A percentile compares a stretch with the other conserved stretches of the same genome.
These are phyloP conservation scores for Boleophthalmus pectinirostris DNA, from an alignment of 2,113 vertebrate genomes.

Conservation along the genomic window DNA sequence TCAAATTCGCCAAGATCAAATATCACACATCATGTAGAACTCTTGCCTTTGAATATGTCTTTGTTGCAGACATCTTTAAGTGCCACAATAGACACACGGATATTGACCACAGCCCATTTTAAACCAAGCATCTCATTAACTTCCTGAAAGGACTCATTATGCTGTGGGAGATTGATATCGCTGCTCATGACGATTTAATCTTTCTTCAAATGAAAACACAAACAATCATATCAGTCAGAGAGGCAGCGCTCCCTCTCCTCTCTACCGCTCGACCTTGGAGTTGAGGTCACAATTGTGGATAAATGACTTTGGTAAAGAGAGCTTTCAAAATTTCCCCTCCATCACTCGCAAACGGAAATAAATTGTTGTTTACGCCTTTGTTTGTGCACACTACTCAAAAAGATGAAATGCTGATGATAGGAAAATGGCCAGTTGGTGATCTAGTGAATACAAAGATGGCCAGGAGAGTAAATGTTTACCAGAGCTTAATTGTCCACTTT, in stretches of 20 bases:
- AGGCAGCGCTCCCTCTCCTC: neutral
- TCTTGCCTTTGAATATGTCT: neutral
- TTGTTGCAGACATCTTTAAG: constrained; percentile 11
- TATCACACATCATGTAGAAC: neutral
- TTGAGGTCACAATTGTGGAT: constrained; percentile 17
- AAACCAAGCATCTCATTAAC: constrained; percentile 53
- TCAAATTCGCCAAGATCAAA: neutral
- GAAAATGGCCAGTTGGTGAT: constrained; percentile 4
- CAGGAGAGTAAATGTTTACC: constrained; percentile 45
- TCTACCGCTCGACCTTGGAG: constrained; percentile 51
- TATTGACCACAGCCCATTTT: constrained; percentile 53
- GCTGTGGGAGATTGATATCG: constrained; percentile 53
- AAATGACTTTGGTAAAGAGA: constrained; percentile 40
- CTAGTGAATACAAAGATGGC: constrained; percentile 1
- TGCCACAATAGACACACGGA: constrained; percentile 42
- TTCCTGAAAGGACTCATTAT: constrained; percentile 61
- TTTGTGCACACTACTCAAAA: neutral
- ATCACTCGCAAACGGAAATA: constrained; percentile 10
- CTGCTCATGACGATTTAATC: constrained; percentile 54
- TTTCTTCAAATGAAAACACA: constrained; percentile 57
- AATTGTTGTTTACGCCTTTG: constrained; percentile 4
- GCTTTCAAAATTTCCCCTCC: constrained; percentile 25
- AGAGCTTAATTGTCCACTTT: constrained; percentile 61
- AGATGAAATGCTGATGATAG: neutral
- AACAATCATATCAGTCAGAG: constrained; percentile 48